Conservation (phyloP, 2,888 invertebrate species). For the Orthonevra nobilis region DNA sequence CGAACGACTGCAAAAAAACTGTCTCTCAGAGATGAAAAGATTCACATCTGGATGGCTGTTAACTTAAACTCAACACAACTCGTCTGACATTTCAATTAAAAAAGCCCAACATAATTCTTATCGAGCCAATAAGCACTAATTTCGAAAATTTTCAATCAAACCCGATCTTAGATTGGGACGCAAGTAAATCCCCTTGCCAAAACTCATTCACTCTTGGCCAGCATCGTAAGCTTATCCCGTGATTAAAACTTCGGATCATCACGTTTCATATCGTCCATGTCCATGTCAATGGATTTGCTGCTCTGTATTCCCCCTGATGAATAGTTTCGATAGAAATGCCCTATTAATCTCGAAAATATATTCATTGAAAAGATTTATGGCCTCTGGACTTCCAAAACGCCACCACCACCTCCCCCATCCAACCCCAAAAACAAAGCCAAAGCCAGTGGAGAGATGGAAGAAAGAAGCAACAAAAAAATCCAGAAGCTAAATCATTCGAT, state of each 20-base stretch:
- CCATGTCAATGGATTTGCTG: constrained; percentile 54
- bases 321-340: constrained; percentile 65
- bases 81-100: too few relatives aligned
- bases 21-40: too few relatives aligned
- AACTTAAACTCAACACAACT: too few relatives aligned
- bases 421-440: not conserved
- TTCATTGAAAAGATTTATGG: constrained; percentile 70
- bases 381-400: too few relatives aligned
- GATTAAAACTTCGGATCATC: constrained; percentile 63
- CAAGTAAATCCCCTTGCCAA: not conserved
- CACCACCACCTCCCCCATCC: constrained; percentile 1
- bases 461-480: constrained; percentile 18
- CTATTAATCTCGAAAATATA: constrained; percentile 69
- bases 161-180: constrained; percentile 11
- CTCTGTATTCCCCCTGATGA: constrained; percentile 54
- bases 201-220: not conserved
- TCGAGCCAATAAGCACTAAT: too few relatives aligned
- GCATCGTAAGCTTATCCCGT: constrained; percentile 5
- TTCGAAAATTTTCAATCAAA: constrained; percentile 33
- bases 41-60: too few relatives aligned
- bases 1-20: too few relatives aligned
- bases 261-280: constrained; percentile 48
- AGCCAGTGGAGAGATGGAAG: not conserved
- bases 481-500: constrained; percentile 22
- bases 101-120: too few relatives aligned